phyloP scores from a whole-genome alignment of 92 coral and sea anemone genomes.

The Umimayanthus kanabou region DNA sequence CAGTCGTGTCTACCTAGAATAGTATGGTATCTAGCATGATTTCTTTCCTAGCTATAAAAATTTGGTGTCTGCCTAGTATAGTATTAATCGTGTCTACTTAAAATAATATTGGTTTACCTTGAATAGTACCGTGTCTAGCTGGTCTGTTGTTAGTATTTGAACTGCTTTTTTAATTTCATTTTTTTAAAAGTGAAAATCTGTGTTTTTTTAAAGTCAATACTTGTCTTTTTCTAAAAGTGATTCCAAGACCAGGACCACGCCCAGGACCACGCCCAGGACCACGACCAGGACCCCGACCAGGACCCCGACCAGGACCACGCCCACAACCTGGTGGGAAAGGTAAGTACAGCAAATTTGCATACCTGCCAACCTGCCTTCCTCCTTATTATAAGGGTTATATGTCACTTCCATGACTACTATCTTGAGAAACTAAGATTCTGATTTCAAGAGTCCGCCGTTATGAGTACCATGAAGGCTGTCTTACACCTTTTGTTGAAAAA shows the following conservation, averaged over 20 bases:
- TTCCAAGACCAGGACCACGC: not conserved
- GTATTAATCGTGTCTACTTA: no score
- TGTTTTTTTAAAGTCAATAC: not conserved
- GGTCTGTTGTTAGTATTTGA: no score
- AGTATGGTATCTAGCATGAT: no score
- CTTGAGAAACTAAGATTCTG: not conserved
- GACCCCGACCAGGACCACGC: slow-evolving; percentile 3
- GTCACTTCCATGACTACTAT: not conserved
- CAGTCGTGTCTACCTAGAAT: no score
- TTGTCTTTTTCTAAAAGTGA: not conserved
- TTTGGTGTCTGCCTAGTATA: no score
- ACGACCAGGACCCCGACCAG: slow-evolving; percentile 9
- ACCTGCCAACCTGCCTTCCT: not conserved
- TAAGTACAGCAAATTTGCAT: not conserved
- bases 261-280: not conserved
- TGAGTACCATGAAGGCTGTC: not conserved
- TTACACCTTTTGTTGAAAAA: not conserved
- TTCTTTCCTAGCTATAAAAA: no score
- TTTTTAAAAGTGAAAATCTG: no score
- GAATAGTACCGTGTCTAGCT: no score
- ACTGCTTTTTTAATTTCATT: not conserved
- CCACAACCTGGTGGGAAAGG: slow-evolving; percentile 1
- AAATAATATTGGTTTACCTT: no score
- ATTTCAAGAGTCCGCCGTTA: not conserved
- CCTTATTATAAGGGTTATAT: not conserved